These are phyloP conservation scores for Pedetes capensis DNA, from an alignment of 2,113 vertebrate genomes.

Conservation along the genomic window DNA sequence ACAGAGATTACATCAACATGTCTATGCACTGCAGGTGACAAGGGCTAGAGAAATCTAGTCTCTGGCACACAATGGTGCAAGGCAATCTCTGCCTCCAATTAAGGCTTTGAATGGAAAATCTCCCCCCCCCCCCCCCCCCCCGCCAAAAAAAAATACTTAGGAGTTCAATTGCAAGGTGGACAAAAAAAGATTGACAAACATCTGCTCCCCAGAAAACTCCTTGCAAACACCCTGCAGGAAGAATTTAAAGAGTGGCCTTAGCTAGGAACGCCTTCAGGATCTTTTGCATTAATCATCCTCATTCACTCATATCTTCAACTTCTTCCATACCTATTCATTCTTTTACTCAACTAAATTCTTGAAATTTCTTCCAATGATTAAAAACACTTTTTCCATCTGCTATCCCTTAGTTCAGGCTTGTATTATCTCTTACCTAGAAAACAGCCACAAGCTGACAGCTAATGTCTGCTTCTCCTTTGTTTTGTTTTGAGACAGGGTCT, in stretches of 20 bases:
- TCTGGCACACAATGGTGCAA: background rate
- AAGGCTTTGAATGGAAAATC: background rate
- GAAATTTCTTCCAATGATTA: background rate
- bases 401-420: background rate
- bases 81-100: background rate
- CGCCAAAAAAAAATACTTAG: too few species aligned
- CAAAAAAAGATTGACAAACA: background rate
- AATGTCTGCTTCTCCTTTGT: background rate
- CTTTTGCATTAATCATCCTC: background rate
- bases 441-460: background rate
- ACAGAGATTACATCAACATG: background rate
- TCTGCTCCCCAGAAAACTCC: background rate
- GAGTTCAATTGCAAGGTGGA: background rate
- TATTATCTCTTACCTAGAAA: background rate
- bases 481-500: too few species aligned
- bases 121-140: too few species aligned
- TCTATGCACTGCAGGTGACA: background rate
- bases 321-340: background rate
- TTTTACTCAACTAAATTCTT: background rate
- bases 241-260: too few species aligned
- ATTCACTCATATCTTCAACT: background rate
- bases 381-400: background rate
- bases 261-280: too few species aligned
- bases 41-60: background rate
- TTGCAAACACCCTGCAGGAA: background rate